These are phyloP conservation scores for Xestoiulus laeticollis DNA, from an alignment of 2,888 invertebrate species.

Conservation along the genomic window DNA sequence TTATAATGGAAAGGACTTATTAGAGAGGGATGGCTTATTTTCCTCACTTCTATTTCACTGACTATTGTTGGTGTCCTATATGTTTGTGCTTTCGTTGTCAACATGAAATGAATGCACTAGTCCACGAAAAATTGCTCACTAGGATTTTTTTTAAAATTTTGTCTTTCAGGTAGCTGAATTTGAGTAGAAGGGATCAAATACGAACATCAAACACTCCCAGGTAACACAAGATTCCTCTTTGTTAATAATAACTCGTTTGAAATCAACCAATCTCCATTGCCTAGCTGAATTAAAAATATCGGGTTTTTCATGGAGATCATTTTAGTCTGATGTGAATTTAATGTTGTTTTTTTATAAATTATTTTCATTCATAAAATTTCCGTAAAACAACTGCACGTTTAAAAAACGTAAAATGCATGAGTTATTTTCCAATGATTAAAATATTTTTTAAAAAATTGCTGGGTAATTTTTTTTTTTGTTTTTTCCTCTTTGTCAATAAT, in stretches of 20 bases:
- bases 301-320: not conserved
- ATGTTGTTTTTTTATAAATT: not conserved
- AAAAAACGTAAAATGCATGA: too few species aligned
- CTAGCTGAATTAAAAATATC: not conserved
- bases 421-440: too few species aligned
- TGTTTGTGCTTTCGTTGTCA: not conserved
- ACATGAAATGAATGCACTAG: not conserved
- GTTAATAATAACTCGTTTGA: not conserved
- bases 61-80: not conserved
- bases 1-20: not conserved
- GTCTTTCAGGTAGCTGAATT: not conserved
- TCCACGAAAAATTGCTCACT: not conserved
- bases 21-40: not conserved
- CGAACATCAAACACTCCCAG: constrained; percentile 12
- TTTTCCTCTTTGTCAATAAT: not conserved
- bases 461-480: too few species aligned
- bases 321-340: not conserved
- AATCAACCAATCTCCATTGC: not conserved
- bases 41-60: not conserved
- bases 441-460: too few species aligned
- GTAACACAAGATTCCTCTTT: not conserved
- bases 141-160: not conserved
- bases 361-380: not conserved
- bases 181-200: not conserved
- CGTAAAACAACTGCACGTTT: not conserved